A percentile compares a stretch with the other conserved stretches of the same genome.
Evolutionary conservation across 1,140 invertebrate genomes (phyloP).

Genomic region (Saxidomus purpurata): DNA sequence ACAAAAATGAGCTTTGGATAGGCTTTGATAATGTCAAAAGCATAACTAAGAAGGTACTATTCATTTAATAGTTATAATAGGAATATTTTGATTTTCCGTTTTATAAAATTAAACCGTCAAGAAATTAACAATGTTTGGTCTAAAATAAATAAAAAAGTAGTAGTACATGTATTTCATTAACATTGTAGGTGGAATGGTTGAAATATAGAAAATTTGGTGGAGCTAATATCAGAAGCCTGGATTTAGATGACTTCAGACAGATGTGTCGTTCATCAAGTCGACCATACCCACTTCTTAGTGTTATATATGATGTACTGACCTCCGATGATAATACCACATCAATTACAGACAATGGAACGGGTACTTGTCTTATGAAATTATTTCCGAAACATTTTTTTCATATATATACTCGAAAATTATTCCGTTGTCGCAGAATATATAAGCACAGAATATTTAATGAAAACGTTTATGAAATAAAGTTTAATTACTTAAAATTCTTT

Average conservation of each 20-base stretch:
- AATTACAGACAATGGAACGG: neutral
- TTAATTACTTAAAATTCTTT: too few species aligned
- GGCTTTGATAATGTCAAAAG: conserved; percentile 91
- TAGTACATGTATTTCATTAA: neutral
- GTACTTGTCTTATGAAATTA: too few species aligned
- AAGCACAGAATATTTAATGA: too few species aligned
- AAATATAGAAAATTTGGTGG: conserved; percentile 96
- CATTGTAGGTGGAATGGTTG: conserved; percentile 94
- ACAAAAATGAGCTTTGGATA: conserved; percentile 94
- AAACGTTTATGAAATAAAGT: too few species aligned
- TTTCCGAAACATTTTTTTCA: too few species aligned
- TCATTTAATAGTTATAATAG: too few species aligned
- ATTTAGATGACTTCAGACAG: conserved; percentile 90
- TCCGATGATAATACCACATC: neutral
- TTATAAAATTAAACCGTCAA: too few species aligned
- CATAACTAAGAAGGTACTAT: conserved; percentile 66
- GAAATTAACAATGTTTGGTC: too few species aligned
- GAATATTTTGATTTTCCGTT: too few species aligned
- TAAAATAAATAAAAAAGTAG: too few species aligned
- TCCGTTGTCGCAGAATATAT: too few species aligned
- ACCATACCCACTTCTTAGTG: conserved; percentile 95
- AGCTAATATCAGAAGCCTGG: conserved; percentile 99
- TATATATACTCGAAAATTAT: too few species aligned
- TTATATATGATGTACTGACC: conserved; percentile 26
- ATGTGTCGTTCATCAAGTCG: conserved; percentile 91